Percentiles rank a stretch among this genome's conserved stretches.
phyloP scores from a whole-genome alignment of 2,797 vertebrate genomes.

The Zenarchopterus dispar region DNA sequence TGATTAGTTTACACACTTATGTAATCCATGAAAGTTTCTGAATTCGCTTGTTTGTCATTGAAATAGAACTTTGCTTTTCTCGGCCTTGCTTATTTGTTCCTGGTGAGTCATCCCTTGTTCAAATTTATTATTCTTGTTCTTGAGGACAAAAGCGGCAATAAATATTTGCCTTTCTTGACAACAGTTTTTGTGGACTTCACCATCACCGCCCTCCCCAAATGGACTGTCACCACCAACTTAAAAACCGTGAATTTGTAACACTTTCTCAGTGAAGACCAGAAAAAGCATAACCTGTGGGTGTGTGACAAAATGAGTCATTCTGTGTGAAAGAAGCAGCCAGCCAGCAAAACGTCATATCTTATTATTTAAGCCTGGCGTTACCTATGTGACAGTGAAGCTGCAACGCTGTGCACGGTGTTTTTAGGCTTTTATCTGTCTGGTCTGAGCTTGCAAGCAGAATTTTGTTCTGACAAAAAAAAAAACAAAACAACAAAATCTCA shows the following conservation, averaged over 20 bases:
- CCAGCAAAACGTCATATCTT: neutral
- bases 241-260: constrained; percentile 15
- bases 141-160: too few relatives aligned
- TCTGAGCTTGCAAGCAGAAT: neutral
- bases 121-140: neutral
- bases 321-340: constrained; percentile 13
- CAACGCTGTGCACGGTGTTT: neutral
- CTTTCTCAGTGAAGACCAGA: neutral
- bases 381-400: constrained; percentile 2
- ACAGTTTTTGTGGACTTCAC: too few relatives aligned
- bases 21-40: too few relatives aligned
- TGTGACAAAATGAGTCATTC: neutral
- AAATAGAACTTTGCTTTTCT: too few relatives aligned
- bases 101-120: constrained; percentile 1
- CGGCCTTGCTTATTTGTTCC: neutral
- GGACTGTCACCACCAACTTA: constrained; percentile 2
- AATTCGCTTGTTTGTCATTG: too few relatives aligned
- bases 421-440: constrained; percentile 1
- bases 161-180: too few relatives aligned
- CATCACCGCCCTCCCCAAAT: too few relatives aligned
- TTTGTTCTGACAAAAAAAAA: neutral
- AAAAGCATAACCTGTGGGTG: neutral
- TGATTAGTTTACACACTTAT: too few relatives aligned
- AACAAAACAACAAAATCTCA: too few relatives aligned
- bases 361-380: constrained; percentile 3